Conservation (phyloP, 2,888 invertebrate species). For the Plebejus anna region DNA sequence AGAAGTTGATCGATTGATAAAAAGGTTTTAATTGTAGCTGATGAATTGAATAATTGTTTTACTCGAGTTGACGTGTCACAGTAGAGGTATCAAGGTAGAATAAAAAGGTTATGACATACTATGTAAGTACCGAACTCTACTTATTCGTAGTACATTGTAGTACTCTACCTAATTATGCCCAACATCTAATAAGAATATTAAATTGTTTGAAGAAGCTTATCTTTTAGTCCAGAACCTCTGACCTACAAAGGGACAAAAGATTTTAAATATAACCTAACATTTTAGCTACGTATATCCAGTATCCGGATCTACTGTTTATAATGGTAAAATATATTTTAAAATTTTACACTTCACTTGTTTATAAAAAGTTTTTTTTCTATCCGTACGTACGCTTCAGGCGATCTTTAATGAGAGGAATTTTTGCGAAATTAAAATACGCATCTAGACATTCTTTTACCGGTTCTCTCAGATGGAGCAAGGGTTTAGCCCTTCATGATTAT, state of each 20-base stretch:
- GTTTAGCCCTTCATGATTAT: conserved; percentile 28
- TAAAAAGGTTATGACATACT: background rate
- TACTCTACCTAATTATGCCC: too few species aligned
- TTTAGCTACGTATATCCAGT: too few species aligned
- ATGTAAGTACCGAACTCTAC: too few species aligned
- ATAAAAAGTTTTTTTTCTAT: background rate
- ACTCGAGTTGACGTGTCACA: too few species aligned
- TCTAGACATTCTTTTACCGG: conserved; percentile 27
- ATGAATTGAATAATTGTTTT: background rate
- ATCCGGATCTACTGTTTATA: too few species aligned
- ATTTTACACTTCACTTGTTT: too few species aligned
- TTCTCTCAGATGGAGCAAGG: conserved; percentile 27
- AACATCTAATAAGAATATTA: background rate
- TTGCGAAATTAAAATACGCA: conserved; percentile 28
- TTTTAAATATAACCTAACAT: background rate
- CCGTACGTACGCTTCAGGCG: background rate
- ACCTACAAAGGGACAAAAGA: background rate
- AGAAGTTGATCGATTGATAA: conserved; percentile 1
- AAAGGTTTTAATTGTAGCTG: background rate
- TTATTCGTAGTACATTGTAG: too few species aligned
- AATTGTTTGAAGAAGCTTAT: background rate
- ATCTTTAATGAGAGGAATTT: conserved; percentile 10
- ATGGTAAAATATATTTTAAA: too few species aligned
- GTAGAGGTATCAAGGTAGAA: background rate
- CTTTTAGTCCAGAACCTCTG: background rate